Percentiles rank a stretch among this genome's conserved stretches.
Evolutionary conservation across 2,888 invertebrate genomes (phyloP).

Genomic region (Cephus pulcher): DNA sequence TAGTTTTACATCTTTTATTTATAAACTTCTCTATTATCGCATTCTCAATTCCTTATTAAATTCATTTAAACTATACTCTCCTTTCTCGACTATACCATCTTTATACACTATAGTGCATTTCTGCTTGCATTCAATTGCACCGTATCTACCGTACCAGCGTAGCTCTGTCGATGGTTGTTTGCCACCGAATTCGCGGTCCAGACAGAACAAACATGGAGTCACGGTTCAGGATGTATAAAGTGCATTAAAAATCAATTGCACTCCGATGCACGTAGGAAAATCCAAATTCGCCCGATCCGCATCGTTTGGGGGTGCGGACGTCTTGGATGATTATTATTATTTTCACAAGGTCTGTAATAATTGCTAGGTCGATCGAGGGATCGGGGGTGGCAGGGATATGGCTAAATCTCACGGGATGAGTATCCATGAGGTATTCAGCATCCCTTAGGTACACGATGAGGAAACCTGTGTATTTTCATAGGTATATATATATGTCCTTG

Average conservation of each 20-base stretch:
- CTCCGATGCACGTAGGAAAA: conserved; percentile 20
- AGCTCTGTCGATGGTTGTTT: conserved; percentile 30
- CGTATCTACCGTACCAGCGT: not conserved
- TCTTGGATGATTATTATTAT: not conserved
- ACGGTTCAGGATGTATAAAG: conserved; percentile 23
- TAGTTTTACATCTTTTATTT: not conserved
- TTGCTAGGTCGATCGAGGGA: not conserved
- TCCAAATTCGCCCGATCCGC: not conserved
- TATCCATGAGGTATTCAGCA: not conserved
- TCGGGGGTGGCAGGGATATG: not conserved
- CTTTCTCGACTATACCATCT: not conserved
- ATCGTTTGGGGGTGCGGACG: not conserved
- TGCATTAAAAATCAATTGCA: conserved; percentile 58
- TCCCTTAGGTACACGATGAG: not conserved
- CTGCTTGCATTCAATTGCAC: not conserved
- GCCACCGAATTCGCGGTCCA: conserved; percentile 41
- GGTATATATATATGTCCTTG: not conserved
- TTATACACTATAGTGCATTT: not conserved
- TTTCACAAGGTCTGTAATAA: not conserved
- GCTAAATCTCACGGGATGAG: not conserved
- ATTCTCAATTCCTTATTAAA: no score
- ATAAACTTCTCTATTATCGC: no score
- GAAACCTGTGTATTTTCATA: not conserved
- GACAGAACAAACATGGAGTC: conserved; percentile 46
- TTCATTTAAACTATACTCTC: not conserved